Conservation (phyloP, 2,888 invertebrate genomes). For the Mayetiola destructor region DNA sequence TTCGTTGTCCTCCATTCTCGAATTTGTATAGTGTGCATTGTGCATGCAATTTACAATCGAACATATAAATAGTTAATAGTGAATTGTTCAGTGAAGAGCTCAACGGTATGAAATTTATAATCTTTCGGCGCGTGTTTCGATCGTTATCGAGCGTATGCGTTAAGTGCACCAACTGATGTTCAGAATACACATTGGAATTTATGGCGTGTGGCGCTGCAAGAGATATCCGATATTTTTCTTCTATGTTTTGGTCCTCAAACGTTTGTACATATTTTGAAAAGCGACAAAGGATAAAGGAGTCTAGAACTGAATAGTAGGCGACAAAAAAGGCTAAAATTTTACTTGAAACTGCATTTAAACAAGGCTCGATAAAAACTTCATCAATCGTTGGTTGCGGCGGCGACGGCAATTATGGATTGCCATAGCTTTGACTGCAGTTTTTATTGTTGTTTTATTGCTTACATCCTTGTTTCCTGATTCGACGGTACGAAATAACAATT, state of each 20-base stretch:
- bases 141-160: conserved; percentile 15
- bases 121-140: conserved; percentile 15
- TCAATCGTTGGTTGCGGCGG: too few relatives aligned
- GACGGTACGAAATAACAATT: neutral
- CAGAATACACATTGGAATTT: conserved; percentile 11
- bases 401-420: neutral
- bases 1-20: too few relatives aligned
- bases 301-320: too few relatives aligned
- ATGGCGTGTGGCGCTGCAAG: neutral
- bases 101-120: conserved; percentile 14
- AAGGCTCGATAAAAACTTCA: neutral
- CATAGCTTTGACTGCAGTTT: neutral
- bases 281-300: too few relatives aligned
- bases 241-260: too few relatives aligned
- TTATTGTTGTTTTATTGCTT: conserved; percentile 1
- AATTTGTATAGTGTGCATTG: too few relatives aligned
- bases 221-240: too few relatives aligned
- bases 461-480: neutral
- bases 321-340: too few relatives aligned
- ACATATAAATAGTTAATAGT: too few relatives aligned
- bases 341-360: conserved; percentile 4
- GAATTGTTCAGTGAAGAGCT: too few relatives aligned
- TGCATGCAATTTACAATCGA: too few relatives aligned
- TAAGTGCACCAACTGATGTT: conserved; percentile 10
- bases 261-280: too few relatives aligned